phyloP scores from a whole-genome alignment of 2,113 vertebrate genomes.

The Ptilonorhynchus violaceus region DNA sequence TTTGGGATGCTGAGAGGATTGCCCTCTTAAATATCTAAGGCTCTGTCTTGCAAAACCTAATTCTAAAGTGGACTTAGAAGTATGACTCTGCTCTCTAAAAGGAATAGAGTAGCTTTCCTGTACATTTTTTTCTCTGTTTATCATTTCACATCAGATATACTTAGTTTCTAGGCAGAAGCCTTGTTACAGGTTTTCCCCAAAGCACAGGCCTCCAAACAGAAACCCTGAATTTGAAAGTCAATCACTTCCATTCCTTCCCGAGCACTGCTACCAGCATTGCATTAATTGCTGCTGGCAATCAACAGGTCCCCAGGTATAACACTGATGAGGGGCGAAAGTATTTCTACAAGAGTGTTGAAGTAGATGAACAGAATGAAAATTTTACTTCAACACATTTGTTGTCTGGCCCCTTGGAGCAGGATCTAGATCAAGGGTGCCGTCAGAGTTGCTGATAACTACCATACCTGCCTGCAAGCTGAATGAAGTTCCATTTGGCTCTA shows the following conservation, averaged over 20 bases:
- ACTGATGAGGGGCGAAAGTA: neutral
- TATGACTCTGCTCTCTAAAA: neutral
- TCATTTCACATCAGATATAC: neutral
- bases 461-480: neutral
- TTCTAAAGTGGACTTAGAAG: slow-evolving; percentile 1
- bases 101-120: neutral
- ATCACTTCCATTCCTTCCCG: neutral
- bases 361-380: neutral
- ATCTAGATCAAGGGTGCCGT: neutral
- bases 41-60: neutral
- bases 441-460: neutral
- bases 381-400: neutral
- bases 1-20: neutral
- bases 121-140: neutral
- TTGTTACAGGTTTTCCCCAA: neutral
- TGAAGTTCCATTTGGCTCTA: neutral
- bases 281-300: neutral
- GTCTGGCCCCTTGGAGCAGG: neutral
- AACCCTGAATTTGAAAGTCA: slow-evolving; percentile 17
- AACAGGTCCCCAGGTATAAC: neutral
- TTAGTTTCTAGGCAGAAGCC: slow-evolving; percentile 21
- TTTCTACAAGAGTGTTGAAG: neutral
- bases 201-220: slow-evolving; percentile 1
- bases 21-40: neutral
- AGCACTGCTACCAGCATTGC: neutral